phyloP scores from a whole-genome alignment of 1,140 invertebrate genomes.

The Araneus ventricosus region DNA sequence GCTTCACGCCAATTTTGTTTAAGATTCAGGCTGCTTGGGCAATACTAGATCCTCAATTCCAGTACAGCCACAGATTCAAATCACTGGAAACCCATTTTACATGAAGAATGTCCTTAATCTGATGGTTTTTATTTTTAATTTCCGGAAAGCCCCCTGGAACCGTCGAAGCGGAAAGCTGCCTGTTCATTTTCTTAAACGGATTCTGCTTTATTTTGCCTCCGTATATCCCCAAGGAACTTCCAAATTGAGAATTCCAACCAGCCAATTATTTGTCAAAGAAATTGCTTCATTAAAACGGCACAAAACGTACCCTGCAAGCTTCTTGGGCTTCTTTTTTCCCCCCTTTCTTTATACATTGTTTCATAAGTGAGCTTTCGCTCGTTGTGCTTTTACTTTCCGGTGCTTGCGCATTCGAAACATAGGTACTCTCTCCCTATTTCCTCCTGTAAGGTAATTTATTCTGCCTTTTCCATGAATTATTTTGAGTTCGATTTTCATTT shows the following conservation, averaged over 20 bases:
- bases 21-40: no score
- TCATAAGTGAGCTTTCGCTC: slow-evolving; percentile 25
- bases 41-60: no score
- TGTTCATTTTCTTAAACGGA: slow-evolving; percentile 72
- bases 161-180: slow-evolving; percentile 41
- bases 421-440: neutral
- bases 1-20: no score
- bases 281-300: slow-evolving; percentile 72
- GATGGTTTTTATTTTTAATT: slow-evolving; percentile 42
- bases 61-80: no score
- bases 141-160: slow-evolving; percentile 26
- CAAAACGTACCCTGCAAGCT: slow-evolving; percentile 9
- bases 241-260: slow-evolving; percentile 58
- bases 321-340: neutral
- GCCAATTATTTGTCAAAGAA: slow-evolving; percentile 73
- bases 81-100: no score
- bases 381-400: slow-evolving; percentile 8
- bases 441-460: slow-evolving; percentile 32
- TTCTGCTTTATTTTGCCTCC: slow-evolving; percentile 68
- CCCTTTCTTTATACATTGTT: slow-evolving; percentile 17
- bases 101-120: neutral
- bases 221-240: slow-evolving; percentile 53
- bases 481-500: slow-evolving; percentile 52
- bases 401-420: neutral
- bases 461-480: neutral